phyloP scores from a whole-genome alignment of 2,888 invertebrate species.

The Meiosimyza decipiens region DNA sequence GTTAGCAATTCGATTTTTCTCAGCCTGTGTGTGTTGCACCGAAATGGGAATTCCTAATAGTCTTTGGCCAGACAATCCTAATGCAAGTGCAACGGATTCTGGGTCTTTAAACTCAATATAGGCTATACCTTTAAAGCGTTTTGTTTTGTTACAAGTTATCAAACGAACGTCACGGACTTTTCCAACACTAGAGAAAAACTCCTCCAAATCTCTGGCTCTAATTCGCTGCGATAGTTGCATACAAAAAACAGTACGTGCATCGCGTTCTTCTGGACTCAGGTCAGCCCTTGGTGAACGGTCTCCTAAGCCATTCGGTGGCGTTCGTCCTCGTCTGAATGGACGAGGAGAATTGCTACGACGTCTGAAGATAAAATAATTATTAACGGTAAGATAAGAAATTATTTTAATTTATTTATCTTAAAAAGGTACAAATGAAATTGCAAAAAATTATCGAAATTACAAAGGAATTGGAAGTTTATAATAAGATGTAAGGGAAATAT shows the following conservation, averaged over 20 bases:
- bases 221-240: constrained; percentile 98
- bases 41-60: constrained; percentile 95
- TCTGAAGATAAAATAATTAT: constrained; percentile 49
- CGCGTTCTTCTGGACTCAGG: constrained; percentile 95
- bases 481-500: no score
- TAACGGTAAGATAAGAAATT: no score
- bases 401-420: no score
- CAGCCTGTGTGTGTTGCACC: constrained; percentile 97
- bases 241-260: constrained; percentile 98
- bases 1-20: constrained; percentile 92
- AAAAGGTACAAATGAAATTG: no score
- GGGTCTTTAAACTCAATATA: constrained; percentile 99
- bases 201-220: constrained; percentile 93
- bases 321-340: constrained; percentile 64
- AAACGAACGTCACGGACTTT: constrained; percentile 98
- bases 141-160: constrained; percentile 98
- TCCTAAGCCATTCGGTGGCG: constrained; percentile 69
- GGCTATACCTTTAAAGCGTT: constrained; percentile 99
- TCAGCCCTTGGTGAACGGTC: constrained; percentile 75
- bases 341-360: constrained; percentile 66
- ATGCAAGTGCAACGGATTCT: constrained; percentile 94
- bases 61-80: constrained; percentile 96
- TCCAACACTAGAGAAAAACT: constrained; percentile 98
- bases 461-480: no score
- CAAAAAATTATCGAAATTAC: no score